Evolutionary conservation across 1,140 invertebrate species (phyloP).

Genomic region (Drosophila ohnishii): DNA sequence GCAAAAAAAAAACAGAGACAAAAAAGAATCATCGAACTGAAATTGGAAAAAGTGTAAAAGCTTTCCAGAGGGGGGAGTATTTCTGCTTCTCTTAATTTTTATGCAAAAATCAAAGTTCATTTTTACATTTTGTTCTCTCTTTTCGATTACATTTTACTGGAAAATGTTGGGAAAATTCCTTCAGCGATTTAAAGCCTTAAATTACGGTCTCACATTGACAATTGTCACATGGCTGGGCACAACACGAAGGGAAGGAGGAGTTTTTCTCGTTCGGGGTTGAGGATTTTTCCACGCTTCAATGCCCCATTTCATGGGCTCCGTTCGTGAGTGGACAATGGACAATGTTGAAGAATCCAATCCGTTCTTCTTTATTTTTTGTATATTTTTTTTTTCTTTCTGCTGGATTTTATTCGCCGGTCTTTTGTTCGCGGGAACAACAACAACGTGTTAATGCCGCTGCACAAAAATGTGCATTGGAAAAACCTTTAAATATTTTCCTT

Average conservation of each 20-base stretch:
- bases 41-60: slow-evolving; percentile 24
- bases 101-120: slow-evolving; percentile 30
- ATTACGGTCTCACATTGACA: slow-evolving; percentile 71
- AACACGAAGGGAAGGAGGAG: not conserved
- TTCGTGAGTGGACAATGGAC: slow-evolving; percentile 61
- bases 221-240: slow-evolving; percentile 66
- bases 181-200: slow-evolving; percentile 56
- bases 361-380: slow-evolving; percentile 14
- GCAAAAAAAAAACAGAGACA: slow-evolving; percentile 12
- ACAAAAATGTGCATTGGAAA: slow-evolving; percentile 65
- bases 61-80: slow-evolving; percentile 3
- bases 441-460: slow-evolving; percentile 72
- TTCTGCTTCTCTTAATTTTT: slow-evolving; percentile 22
- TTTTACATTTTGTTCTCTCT: slow-evolving; percentile 6
- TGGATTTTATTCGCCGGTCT: slow-evolving; percentile 25
- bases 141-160: slow-evolving; percentile 44
- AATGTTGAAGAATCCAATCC: slow-evolving; percentile 38
- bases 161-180: slow-evolving; percentile 24
- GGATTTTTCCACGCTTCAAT: slow-evolving; percentile 54
- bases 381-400: slow-evolving; percentile 29
- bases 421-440: slow-evolving; percentile 52
- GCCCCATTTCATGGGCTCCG: slow-evolving; percentile 52
- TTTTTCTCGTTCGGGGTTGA: slow-evolving; percentile 3
- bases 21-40: slow-evolving; percentile 45
- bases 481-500: slow-evolving; percentile 55